Conservation (phyloP, 2,888 invertebrate genomes). For the Prenolepis imparis region DNA sequence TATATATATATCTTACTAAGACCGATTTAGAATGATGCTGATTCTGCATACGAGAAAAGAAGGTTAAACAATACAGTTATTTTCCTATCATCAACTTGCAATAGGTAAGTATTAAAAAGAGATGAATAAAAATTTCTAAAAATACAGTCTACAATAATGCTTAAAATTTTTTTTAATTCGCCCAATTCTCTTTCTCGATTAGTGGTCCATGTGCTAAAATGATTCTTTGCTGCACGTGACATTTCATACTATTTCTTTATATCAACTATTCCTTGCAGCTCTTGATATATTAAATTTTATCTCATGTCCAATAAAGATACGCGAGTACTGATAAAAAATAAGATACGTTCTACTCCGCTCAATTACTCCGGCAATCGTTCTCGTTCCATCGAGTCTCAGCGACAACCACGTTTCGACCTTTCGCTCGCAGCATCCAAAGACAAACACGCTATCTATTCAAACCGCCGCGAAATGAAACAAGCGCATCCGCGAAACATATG, state of each 20-base stretch:
- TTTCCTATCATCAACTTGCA: not conserved
- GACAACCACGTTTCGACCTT: constrained; percentile 9
- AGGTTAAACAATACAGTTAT: not conserved
- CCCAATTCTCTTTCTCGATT: not conserved
- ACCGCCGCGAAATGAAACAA: constrained; percentile 29
- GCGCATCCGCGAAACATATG: constrained; percentile 31
- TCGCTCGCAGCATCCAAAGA: constrained; percentile 39
- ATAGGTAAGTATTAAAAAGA: not conserved
- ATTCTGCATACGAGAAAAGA: not conserved
- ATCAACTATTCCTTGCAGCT: not conserved
- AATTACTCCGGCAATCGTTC: constrained; percentile 41
- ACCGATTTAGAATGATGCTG: constrained; percentile 7
- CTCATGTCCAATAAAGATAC: constrained; percentile 36
- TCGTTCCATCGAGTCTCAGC: constrained; percentile 23
- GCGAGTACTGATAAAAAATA: constrained; percentile 41
- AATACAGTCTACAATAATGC: not conserved
- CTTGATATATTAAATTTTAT: constrained; percentile 39
- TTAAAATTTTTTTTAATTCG: not conserved
- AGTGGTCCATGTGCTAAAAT: not conserved
- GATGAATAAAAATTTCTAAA: not conserved
- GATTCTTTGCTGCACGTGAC: not conserved
- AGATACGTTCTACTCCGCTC: constrained; percentile 6
- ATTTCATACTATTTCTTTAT: not conserved
- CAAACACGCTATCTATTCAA: constrained; percentile 34
- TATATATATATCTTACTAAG: not conserved